Conservation (phyloP, 2,113 vertebrate genomes). For the Corythoichthys intestinalis region DNA sequence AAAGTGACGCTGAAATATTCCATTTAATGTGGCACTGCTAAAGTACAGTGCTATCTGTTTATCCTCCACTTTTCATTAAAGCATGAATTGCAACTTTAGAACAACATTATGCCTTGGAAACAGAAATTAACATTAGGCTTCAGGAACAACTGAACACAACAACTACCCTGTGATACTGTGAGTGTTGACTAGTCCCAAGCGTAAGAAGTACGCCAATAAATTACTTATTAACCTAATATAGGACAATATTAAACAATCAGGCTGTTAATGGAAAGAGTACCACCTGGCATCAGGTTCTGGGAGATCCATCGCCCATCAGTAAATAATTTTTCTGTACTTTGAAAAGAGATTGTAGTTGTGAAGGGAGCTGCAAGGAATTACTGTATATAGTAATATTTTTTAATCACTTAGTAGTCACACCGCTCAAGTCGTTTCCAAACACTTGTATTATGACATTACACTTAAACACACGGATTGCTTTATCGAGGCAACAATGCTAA, state of each 20-base stretch:
- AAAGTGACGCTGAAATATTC: neutral
- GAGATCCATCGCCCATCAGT: neutral
- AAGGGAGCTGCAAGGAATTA: too few species aligned
- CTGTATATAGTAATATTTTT: too few species aligned
- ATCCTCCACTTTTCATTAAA: neutral
- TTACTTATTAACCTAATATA: neutral
- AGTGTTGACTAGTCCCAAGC: neutral
- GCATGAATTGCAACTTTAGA: neutral
- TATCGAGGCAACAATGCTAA: neutral
- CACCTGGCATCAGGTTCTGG: neutral
- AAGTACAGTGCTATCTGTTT: neutral
- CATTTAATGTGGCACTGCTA: neutral
- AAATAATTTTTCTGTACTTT: neutral
- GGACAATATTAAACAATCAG: neutral
- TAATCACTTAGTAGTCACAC: neutral
- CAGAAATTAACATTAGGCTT: neutral
- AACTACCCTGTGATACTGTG: neutral
- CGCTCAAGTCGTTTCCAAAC: neutral
- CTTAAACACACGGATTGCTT: neutral
- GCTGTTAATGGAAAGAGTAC: neutral
- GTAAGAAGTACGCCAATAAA: neutral
- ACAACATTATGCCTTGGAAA: neutral
- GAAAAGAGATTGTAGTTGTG: neutral
- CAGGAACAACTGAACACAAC: neutral
- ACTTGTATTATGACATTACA: neutral